phyloP scores from a whole-genome alignment of 2,888 invertebrate species.

The Caenorhabditis doughertyi region DNA sequence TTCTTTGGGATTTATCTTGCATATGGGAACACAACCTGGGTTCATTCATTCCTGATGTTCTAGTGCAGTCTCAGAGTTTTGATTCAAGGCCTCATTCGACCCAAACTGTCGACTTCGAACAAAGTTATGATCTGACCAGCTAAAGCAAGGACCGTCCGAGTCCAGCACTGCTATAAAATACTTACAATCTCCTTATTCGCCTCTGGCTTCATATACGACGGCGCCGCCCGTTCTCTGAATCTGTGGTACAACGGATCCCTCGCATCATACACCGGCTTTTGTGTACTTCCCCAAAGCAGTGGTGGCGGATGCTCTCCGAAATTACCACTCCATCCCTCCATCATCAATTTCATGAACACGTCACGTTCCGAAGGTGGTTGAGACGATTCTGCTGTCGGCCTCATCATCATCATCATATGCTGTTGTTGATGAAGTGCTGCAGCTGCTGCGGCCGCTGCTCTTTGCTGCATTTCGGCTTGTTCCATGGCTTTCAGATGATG shows the following conservation, averaged over 20 bases:
- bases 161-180: too few relatives aligned
- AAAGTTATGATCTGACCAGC: too few relatives aligned
- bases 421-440: conserved; percentile 39
- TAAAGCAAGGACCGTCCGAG: too few relatives aligned
- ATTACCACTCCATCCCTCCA: conserved; percentile 2
- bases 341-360: conserved; percentile 2
- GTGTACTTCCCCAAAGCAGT: conserved; percentile 75
- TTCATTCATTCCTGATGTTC: too few relatives aligned
- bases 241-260: conserved; percentile 68
- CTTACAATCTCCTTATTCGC: conserved; percentile 24
- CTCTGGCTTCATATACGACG: conserved; percentile 60
- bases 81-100: too few relatives aligned
- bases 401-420: conserved; percentile 32
- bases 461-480: conserved; percentile 59
- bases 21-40: too few relatives aligned
- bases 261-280: conserved; percentile 67
- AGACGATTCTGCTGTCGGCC: background rate
- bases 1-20: too few relatives aligned
- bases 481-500: conserved; percentile 76
- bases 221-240: conserved; percentile 72
- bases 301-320: conserved; percentile 60
- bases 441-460: conserved; percentile 41
- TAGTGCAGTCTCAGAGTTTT: too few relatives aligned
- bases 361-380: background rate
- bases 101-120: too few relatives aligned